These are phyloP conservation scores for Adelognathus sp. DNA, from an alignment of 2,888 invertebrate genomes.

Conservation along the genomic window DNA sequence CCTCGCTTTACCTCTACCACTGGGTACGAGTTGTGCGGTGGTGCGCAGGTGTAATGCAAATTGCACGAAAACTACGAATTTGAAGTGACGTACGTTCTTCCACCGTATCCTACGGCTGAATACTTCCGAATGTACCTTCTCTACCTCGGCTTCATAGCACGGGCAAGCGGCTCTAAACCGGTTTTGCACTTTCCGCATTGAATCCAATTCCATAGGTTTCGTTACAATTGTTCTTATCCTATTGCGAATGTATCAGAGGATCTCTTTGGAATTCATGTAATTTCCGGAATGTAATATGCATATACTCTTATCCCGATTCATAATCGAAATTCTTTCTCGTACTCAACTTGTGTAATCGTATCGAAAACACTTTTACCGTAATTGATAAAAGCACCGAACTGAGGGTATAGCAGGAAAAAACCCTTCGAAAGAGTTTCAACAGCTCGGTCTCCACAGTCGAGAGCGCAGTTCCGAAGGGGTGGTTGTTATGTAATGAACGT, in stretches of 20 bases:
- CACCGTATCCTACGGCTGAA: constrained; percentile 33
- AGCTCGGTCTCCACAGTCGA: constrained; percentile 15
- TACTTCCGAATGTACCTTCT: constrained; percentile 38
- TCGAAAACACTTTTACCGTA: constrained; percentile 38
- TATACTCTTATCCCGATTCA: too few species aligned
- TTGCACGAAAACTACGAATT: constrained; percentile 71
- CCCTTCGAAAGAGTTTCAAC: constrained; percentile 27
- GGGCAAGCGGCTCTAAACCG: neutral
- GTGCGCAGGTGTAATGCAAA: constrained; percentile 72
- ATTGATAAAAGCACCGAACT: constrained; percentile 42
- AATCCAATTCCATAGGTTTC: neutral
- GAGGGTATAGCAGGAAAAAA: constrained; percentile 27
- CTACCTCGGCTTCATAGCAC: neutral
- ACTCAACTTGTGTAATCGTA: neutral
- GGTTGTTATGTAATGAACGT: constrained; percentile 37
- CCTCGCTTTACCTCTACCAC: neutral
- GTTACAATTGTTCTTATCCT: neutral
- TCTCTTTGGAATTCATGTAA: too few species aligned
- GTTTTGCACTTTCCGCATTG: neutral
- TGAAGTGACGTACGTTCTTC: constrained; percentile 58
- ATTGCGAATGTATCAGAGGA: neutral
- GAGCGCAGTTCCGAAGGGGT: constrained; percentile 2
- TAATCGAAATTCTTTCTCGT: neutral
- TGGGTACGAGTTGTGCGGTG: constrained; percentile 28
- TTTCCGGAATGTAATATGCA: too few species aligned